Evolutionary conservation across 2,797 vertebrate species (phyloP).

Genomic region (Onychomys arenicola): DNA sequence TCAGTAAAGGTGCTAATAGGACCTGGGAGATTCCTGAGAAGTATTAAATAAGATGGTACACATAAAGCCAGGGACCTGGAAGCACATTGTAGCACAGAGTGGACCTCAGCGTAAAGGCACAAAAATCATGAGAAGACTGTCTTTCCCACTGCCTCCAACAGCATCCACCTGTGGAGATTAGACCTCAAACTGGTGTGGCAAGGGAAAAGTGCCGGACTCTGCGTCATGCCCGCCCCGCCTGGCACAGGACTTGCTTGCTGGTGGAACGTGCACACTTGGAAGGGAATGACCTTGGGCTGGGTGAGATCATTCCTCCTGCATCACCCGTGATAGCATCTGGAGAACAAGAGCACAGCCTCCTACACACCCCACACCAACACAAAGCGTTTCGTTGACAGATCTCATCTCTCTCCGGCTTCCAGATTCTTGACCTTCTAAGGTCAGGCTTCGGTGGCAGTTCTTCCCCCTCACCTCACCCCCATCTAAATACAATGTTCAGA

Average conservation of each 20-base stretch:
- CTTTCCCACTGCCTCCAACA: not conserved
- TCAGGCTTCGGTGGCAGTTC: not conserved
- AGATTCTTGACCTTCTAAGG: slow-evolving; percentile 57
- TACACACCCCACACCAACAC: not conserved
- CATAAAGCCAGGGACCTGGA: not conserved
- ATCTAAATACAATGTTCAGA: not conserved
- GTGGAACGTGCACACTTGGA: slow-evolving; percentile 41
- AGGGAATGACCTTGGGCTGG: slow-evolving; percentile 28
- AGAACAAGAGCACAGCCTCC: slow-evolving; percentile 44
- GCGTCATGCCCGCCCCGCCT: not conserved
- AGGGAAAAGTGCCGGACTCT: not conserved
- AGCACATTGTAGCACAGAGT: not conserved
- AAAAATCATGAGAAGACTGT: not conserved
- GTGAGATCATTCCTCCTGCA: slow-evolving; percentile 58
- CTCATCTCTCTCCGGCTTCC: slow-evolving; percentile 36
- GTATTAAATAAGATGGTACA: not conserved
- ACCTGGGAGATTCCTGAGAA: not conserved
- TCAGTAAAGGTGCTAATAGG: not conserved
- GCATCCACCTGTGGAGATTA: not conserved
- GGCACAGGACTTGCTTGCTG: slow-evolving; percentile 13
- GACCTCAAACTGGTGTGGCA: not conserved
- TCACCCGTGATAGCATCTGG: slow-evolving; percentile 15
- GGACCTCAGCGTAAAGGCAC: not conserved
- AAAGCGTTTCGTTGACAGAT: slow-evolving; percentile 31
- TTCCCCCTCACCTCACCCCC: not conserved